Evolutionary conservation across 2,888 invertebrate species (phyloP).

Genomic region (Conistra vaccinii): DNA sequence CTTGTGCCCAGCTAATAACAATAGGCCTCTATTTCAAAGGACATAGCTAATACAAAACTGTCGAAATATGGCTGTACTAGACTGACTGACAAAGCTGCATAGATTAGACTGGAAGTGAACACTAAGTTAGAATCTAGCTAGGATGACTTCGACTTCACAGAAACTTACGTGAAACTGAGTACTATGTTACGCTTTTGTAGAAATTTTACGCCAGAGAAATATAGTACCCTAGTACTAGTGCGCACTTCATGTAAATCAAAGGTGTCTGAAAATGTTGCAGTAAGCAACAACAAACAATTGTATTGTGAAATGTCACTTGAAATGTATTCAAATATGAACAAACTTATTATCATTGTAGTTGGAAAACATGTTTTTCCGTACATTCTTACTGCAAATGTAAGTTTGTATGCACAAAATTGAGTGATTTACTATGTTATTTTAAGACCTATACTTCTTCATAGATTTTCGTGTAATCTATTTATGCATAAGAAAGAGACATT

Average conservation of each 20-base stretch:
- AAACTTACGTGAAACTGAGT: slow-evolving; percentile 2
- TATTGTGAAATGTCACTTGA: not conserved
- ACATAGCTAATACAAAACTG: not conserved
- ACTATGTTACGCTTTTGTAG: not conserved
- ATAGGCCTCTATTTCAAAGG: not conserved
- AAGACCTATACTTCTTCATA: too few species aligned
- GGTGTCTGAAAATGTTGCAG: not conserved
- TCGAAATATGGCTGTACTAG: not conserved
- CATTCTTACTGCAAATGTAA: too few species aligned
- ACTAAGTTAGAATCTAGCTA: not conserved
- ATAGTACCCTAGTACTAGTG: slow-evolving; percentile 16
- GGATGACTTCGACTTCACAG: not conserved
- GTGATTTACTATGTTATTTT: too few species aligned
- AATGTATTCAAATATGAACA: not conserved
- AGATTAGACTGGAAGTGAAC: not conserved
- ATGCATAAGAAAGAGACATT: too few species aligned
- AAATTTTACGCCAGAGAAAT: not conserved
- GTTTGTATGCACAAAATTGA: too few species aligned
- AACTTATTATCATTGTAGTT: too few species aligned
- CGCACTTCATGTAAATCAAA: not conserved
- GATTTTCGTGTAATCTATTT: too few species aligned
- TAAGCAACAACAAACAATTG: not conserved
- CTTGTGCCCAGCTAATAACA: not conserved
- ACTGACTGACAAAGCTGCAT: not conserved
- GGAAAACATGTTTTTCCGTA: too few species aligned